These are phyloP conservation scores for Pollenia amentaria DNA, from an alignment of 2,888 invertebrate genomes.

Conservation along the genomic window DNA sequence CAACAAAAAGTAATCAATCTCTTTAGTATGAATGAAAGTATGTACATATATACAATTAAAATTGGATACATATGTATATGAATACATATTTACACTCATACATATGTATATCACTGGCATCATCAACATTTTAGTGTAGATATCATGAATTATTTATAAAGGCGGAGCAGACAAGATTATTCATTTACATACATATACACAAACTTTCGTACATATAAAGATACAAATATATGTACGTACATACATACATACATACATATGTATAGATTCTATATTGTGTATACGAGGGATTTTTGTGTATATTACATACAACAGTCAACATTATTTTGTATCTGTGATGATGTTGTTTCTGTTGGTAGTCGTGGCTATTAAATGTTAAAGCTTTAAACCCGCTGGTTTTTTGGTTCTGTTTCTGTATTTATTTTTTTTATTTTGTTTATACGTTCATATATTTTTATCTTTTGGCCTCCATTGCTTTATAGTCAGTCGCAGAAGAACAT, in stretches of 20 bases:
- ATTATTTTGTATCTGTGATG: slow-evolving; percentile 58
- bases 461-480: slow-evolving; percentile 66
- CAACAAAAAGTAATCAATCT: slow-evolving; percentile 44
- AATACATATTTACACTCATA: slow-evolving; percentile 3
- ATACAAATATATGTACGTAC: slow-evolving; percentile 12
- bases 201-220: not conserved
- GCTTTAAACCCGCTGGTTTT: slow-evolving; percentile 73
- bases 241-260: not conserved
- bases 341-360: slow-evolving; percentile 63
- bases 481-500: slow-evolving; percentile 68
- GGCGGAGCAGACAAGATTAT: slow-evolving; percentile 84
- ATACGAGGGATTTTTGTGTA: slow-evolving; percentile 24
- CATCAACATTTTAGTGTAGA: slow-evolving; percentile 74
- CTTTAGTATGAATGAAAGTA: slow-evolving; percentile 16
- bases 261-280: slow-evolving; percentile 13
- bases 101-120: slow-evolving; percentile 77
- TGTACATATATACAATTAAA: slow-evolving; percentile 14
- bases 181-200: slow-evolving; percentile 7
- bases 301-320: slow-evolving; percentile 36
- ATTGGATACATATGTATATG: slow-evolving; percentile 2
- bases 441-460: slow-evolving; percentile 15
- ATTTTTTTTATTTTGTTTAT: slow-evolving; percentile 4
- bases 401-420: slow-evolving; percentile 23
- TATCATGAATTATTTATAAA: slow-evolving; percentile 85
- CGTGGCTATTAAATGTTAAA: slow-evolving; percentile 72